Evolutionary conservation across 2,797 vertebrate genomes (phyloP).

Genomic region (Eremophila alpestris): DNA sequence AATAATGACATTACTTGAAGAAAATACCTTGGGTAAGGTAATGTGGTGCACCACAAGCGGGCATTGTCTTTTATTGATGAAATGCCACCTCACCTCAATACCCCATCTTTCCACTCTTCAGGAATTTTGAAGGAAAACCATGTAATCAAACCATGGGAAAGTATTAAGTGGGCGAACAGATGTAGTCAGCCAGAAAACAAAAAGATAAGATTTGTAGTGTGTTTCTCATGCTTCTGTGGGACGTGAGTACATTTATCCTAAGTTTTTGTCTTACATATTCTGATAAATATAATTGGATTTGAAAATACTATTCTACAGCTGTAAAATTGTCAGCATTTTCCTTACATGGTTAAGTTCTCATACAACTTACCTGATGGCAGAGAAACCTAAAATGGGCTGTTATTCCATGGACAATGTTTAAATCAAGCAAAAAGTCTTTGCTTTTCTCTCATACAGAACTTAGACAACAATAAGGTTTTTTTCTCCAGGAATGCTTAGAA

Average conservation of each 20-base stretch:
- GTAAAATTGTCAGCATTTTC: neutral
- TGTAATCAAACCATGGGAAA: neutral
- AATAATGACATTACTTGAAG: neutral
- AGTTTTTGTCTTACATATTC: neutral
- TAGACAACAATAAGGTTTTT: neutral
- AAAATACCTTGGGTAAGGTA: neutral
- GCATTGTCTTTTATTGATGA: neutral
- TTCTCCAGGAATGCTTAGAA: neutral
- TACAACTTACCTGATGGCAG: neutral
- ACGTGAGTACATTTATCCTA: fast-evolving
- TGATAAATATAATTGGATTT: neutral
- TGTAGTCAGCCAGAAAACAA: fast-evolving
- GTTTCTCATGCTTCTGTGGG: neutral
- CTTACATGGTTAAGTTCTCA: neutral
- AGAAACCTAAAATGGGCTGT: neutral
- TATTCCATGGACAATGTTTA: neutral
- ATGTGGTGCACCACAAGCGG: neutral
- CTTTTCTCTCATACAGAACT: neutral
- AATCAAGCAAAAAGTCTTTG: neutral
- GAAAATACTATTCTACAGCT: neutral
- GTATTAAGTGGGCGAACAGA: fast-evolving
- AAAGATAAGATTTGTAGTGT: neutral
- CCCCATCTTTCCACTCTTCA: neutral
- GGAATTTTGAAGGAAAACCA: neutral
- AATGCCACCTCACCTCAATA: neutral